Evolutionary conservation across 1,140 invertebrate species (phyloP), one percentile per base, ranked within the genome.

Genomic region (Acromyrmex charruanus): DNA sequence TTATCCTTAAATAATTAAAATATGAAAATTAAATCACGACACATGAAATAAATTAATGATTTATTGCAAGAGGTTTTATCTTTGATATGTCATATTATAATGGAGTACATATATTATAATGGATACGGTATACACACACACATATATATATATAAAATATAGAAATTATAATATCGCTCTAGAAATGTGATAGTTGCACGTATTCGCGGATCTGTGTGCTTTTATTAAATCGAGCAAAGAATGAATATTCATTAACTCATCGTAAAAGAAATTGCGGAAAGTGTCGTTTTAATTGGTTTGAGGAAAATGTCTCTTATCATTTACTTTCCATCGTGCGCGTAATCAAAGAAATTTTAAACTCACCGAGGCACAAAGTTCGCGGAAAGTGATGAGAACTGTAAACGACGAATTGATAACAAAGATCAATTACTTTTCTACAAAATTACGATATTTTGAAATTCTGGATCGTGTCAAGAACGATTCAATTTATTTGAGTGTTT

Each of bases 241-340:
- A 87, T 87, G 77, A 90, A 89, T 90, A 89, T 90, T 87, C 79
- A 90, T 87, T n/a, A 21, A 31, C n/a, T 35, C 25, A 21, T 28
- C 18, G 21, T 18, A 35, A 28, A 39, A 49, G 51, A 61, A 79
- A 39, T 77, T 77, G 35, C 51, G 18, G 49, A 82, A 65, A 80
- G 53, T 69, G 88, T 49, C 85, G 63, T 65, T 81, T 81, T 89
- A 90, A 90, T 90, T 74, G 69, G 71, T 65, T 89, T 77, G 71
- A 84, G 72, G 59, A 87, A 87, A 77, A 87, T 79, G 53, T 84
- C 85, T 89, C 49, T 81, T 88, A 68, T 87, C 58, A 21, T 87
- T 31, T 55, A 35, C 28, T 72, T 87, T 65, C 14, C 61, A 55
- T 18, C 35, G 65, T 28, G 58, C 75, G 75, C 81, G 77, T 89